These are phyloP conservation scores for Macrobrachium nipponense DNA, from an alignment of 1,140 invertebrate genomes.

Conservation along the genomic window DNA sequence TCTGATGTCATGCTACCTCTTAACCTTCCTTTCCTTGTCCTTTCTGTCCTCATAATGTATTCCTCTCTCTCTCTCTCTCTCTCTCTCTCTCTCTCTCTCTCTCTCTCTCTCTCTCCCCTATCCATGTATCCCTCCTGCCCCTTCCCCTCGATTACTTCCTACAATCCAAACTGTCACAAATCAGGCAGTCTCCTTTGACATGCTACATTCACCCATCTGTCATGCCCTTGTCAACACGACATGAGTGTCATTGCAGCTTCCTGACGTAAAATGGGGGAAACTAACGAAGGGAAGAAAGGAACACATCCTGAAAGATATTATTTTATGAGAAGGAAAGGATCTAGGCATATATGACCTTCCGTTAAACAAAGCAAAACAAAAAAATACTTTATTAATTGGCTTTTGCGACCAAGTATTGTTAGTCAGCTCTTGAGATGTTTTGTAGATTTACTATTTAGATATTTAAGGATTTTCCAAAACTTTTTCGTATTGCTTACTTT, in stretches of 20 bases:
- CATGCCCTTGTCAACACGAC: constrained; percentile 46
- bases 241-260: constrained; percentile 51
- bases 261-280: constrained; percentile 18
- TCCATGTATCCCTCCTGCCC: background rate
- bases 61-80: no score
- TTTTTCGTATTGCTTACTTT: no score
- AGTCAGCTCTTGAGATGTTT: no score
- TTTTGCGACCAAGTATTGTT: no score
- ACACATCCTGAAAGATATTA: background rate
- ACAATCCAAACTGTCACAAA: constrained; percentile 53
- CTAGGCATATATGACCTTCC: background rate
- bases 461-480: no score
- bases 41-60: background rate
- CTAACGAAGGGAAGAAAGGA: background rate
- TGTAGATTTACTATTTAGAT: no score
- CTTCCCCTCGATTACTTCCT: constrained; percentile 31
- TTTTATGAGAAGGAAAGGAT: background rate
- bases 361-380: no score
- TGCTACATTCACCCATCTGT: constrained; percentile 40
- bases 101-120: no score
- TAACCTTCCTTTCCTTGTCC: background rate
- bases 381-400: no score
- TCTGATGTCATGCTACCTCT: background rate
- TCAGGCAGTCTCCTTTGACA: constrained; percentile 17
- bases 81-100: background rate